Evolutionary conservation across 2,113 vertebrate species (phyloP).

Genomic region (Oenanthe oenanthe): DNA sequence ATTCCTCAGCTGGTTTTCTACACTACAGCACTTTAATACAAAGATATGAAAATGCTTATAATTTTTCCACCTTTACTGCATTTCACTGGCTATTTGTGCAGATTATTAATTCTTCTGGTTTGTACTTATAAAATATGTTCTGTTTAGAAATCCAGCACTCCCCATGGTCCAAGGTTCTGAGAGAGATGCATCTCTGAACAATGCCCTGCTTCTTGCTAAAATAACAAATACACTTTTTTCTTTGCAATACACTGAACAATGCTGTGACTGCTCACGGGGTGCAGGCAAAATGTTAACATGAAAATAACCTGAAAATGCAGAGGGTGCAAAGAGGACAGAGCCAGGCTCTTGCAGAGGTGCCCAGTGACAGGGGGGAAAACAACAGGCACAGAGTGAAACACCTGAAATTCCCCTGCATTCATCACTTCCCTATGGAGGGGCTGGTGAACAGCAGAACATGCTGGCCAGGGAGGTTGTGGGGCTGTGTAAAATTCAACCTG

Average conservation of each 20-base stretch:
- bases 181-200: neutral
- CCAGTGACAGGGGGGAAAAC: neutral
- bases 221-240: neutral
- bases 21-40: neutral
- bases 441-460: accelerated
- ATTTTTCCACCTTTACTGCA: neutral
- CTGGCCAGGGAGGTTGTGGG: neutral
- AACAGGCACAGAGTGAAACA: no score
- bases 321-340: neutral
- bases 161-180: neutral
- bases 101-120: neutral
- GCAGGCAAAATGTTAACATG: neutral
- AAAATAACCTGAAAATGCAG: neutral
- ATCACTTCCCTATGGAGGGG: neutral
- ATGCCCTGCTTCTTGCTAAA: neutral
- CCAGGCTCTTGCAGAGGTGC: neutral
- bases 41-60: neutral
- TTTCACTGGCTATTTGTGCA: neutral
- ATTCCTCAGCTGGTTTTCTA: neutral
- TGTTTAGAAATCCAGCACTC: neutral
- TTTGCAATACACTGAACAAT: neutral
- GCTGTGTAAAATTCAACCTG: accelerated
- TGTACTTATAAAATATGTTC: neutral
- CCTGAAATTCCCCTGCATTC: neutral
- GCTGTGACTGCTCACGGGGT: neutral